phyloP scores from a whole-genome alignment of 2,113 vertebrate species.

The Agelaius tricolor region DNA sequence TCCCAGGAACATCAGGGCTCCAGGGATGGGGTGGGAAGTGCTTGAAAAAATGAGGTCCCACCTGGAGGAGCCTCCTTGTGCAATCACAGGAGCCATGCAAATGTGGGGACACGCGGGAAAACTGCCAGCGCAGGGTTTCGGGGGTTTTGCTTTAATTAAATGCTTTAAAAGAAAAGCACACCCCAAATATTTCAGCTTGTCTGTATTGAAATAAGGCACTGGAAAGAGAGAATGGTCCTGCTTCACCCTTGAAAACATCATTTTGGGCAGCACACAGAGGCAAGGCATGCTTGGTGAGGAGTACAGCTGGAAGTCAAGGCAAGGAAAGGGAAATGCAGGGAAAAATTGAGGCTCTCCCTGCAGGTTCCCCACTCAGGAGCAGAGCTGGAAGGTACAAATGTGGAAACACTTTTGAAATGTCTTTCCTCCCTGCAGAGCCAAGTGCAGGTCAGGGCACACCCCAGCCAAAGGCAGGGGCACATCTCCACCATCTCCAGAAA shows the following conservation, averaged over 20 bases:
- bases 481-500: not conserved
- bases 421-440: not conserved
- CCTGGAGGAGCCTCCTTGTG: not conserved
- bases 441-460: not conserved
- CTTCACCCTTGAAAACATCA: not conserved
- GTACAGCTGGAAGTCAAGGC: not conserved
- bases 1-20: not conserved
- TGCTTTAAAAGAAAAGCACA: not conserved
- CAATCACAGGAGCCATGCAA: not conserved
- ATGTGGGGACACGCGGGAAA: not conserved
- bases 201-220: not conserved
- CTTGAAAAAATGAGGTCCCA: not conserved
- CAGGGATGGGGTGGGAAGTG: not conserved
- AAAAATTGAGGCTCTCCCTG: not conserved
- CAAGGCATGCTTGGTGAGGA: accelerated
- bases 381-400: not conserved
- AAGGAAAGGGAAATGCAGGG: not conserved
- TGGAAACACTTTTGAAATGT: not conserved
- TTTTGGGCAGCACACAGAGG: not conserved
- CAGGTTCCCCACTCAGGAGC: not conserved
- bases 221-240: not conserved
- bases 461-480: not conserved
- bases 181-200: not conserved
- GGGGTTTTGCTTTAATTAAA: not conserved
- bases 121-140: not conserved